phyloP scores from a whole-genome alignment of 2,797 vertebrate genomes.

The Neomorphus geoffroyi region DNA sequence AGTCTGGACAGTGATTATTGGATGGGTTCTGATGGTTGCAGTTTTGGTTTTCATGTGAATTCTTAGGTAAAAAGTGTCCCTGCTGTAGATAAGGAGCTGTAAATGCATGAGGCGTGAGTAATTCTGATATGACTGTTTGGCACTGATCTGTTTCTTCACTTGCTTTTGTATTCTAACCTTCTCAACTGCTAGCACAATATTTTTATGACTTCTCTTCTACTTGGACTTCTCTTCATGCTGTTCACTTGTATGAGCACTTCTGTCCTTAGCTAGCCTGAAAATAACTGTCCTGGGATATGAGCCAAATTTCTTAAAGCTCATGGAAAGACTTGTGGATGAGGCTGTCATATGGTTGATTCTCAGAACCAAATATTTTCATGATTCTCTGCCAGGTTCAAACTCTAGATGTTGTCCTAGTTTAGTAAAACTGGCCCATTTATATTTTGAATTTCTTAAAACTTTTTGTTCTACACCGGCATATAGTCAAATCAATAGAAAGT shows the following conservation, averaged over 20 bases:
- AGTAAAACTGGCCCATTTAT: not conserved
- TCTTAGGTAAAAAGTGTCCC: not conserved
- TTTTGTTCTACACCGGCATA: not conserved
- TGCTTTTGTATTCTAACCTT: constrained; percentile 4
- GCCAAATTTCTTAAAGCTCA: constrained; percentile 12
- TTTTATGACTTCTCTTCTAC: no score
- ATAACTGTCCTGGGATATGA: not conserved
- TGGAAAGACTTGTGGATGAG: not conserved
- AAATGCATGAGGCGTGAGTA: not conserved
- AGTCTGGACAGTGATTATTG: not conserved
- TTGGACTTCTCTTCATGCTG: not conserved
- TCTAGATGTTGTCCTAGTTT: not conserved
- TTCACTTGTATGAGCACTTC: not conserved
- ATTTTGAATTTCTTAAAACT: not conserved
- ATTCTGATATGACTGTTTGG: not conserved
- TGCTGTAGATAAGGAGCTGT: not conserved
- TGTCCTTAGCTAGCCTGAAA: constrained; percentile 41
- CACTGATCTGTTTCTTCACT: constrained; percentile 1
- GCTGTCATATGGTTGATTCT: not conserved
- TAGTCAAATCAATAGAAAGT: not conserved
- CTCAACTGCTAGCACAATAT: not conserved
- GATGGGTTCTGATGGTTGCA: not conserved
- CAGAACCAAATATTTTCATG: not conserved
- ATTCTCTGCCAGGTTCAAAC: not conserved
- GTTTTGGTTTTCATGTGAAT: not conserved